Conservation (phyloP, 1,140 invertebrate genomes). For the Drosophila subpulchrella region DNA sequence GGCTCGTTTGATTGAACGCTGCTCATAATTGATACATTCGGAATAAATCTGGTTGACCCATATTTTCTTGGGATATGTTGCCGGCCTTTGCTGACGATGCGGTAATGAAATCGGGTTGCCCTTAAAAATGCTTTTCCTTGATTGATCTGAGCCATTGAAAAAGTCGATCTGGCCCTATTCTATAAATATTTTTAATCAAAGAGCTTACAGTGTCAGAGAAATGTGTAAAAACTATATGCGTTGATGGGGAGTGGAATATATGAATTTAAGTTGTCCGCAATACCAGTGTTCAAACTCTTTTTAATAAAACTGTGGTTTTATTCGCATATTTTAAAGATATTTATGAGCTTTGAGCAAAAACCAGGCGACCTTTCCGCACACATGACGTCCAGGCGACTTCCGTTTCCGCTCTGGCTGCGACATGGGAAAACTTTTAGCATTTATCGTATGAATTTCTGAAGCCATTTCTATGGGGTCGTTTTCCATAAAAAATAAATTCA, state of each 20-base stretch:
- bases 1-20: constrained; percentile 69
- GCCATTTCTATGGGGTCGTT: constrained; percentile 39
- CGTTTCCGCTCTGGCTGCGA: constrained; percentile 62
- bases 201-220: not conserved
- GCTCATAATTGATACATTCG: constrained; percentile 72
- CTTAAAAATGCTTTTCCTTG: constrained; percentile 34
- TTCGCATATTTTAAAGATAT: constrained; percentile 54
- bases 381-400: constrained; percentile 70
- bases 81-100: constrained; percentile 15
- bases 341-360: constrained; percentile 57
- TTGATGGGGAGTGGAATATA: not conserved
- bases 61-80: constrained; percentile 39
- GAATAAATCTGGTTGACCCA: constrained; percentile 59
- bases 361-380: constrained; percentile 58
- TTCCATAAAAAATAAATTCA: constrained; percentile 61
- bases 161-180: not conserved
- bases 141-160: constrained; percentile 43
- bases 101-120: constrained; percentile 53
- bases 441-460: constrained; percentile 49
- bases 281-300: not conserved
- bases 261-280: not conserved
- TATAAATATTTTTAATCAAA: constrained; percentile 4
- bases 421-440: constrained; percentile 79
- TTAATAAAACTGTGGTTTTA: constrained; percentile 29
- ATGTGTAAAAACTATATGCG: not conserved